Evolutionary conservation across 2,113 vertebrate species (phyloP).

Genomic region (Donacobius atricapilla): DNA sequence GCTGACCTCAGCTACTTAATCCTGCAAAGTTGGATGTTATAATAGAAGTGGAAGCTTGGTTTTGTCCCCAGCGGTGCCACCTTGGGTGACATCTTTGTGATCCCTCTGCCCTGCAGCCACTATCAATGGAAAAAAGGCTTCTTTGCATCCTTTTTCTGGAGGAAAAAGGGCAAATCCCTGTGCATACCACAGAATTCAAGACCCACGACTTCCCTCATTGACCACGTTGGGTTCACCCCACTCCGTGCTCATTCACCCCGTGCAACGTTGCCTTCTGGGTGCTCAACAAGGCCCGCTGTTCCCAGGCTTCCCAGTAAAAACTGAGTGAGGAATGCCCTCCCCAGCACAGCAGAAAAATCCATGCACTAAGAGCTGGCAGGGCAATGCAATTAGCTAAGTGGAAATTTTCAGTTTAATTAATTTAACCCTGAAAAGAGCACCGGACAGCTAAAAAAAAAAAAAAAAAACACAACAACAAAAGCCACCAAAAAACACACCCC

Average conservation of each 20-base stretch:
- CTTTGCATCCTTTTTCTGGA: background rate
- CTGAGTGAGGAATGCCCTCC: background rate
- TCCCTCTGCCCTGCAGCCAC: background rate
- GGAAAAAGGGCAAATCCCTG: background rate
- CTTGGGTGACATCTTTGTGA: background rate
- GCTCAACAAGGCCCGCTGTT: background rate
- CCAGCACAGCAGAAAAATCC: background rate
- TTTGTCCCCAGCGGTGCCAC: background rate
- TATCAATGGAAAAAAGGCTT: background rate
- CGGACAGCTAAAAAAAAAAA: background rate
- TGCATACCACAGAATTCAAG: fast-evolving
- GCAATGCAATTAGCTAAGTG: background rate
- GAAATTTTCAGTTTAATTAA: background rate
- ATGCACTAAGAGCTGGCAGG: background rate
- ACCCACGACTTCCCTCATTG: fast-evolving
- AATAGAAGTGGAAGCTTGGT: background rate
- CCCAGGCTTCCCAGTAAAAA: background rate
- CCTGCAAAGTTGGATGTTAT: background rate
- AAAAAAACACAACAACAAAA: too few relatives aligned
- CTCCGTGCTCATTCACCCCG: fast-evolving
- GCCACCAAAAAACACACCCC: too few relatives aligned
- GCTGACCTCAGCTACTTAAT: background rate
- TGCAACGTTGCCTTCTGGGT: fast-evolving
- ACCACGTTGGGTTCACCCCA: fast-evolving
- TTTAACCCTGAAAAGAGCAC: background rate